A percentile compares a stretch with the other conserved stretches of the same genome.
phyloP scores from a whole-genome alignment of 2,797 vertebrate genomes.

The Melanotaenia nigrans region DNA sequence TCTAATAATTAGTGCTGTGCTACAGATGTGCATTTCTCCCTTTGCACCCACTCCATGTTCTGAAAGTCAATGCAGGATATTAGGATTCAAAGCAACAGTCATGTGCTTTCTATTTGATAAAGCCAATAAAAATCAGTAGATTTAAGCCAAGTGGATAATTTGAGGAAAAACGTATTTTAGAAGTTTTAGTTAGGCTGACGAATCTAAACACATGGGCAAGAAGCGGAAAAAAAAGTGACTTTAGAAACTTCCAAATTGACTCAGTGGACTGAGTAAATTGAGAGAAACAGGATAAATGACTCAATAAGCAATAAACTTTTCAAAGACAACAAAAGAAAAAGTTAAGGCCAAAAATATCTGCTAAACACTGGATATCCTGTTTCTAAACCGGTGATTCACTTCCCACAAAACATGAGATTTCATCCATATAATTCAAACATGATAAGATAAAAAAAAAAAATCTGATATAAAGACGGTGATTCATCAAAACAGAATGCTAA shows the following conservation, averaged over 20 bases:
- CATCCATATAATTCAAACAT: conserved; percentile 30
- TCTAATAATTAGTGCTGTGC: conserved; percentile 83
- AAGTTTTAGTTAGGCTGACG: conserved; percentile 43
- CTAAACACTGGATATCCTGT: conserved; percentile 53
- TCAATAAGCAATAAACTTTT: conserved; percentile 58
- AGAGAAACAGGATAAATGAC: conserved; percentile 50
- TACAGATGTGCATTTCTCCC: conserved; percentile 80
- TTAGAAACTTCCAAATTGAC: conserved; percentile 34
- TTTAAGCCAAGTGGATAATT: conserved; percentile 54
- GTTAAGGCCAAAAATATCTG: conserved; percentile 37
- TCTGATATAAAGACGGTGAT: conserved; percentile 24
- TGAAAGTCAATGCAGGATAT: conserved; percentile 50
- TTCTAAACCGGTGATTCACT: conserved; percentile 68
- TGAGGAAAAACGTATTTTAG: conserved; percentile 27
- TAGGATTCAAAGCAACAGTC: conserved; percentile 65
- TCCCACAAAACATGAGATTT: conserved; percentile 49
- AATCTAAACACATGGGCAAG: conserved; percentile 48
- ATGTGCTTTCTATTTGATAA: conserved; percentile 82
- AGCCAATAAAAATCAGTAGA: conserved; percentile 73
- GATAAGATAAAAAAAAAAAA: conserved; percentile 34
- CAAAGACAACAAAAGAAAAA: conserved; percentile 43
- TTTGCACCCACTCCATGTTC: conserved; percentile 30
- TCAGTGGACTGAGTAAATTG: conserved; percentile 24
- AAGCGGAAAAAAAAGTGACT: conserved; percentile 27
- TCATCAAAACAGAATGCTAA: neutral